A percentile compares a stretch with the other conserved stretches of the same genome.
These are phyloP conservation scores for Wiebesia pumilae DNA, from an alignment of 1,140 invertebrate genomes.

Conservation along the genomic window DNA sequence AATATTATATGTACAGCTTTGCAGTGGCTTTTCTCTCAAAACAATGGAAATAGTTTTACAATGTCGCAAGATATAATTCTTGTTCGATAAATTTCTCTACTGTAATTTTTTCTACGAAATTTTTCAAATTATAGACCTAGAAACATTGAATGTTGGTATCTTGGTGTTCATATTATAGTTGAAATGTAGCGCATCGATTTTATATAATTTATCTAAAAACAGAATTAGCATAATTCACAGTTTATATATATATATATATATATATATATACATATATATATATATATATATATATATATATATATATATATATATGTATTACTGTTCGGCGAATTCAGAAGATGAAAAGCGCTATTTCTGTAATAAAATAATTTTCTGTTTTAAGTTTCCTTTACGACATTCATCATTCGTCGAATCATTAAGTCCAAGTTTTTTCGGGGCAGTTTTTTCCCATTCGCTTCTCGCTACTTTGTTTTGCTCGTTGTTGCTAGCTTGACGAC, in stretches of 20 bases:
- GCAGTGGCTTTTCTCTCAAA: no score
- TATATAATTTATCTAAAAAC: background rate
- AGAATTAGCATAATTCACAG: background rate
- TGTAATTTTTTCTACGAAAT: background rate
- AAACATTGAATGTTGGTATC: background rate
- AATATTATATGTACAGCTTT: no score
- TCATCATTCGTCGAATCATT: background rate
- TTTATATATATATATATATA: no score
- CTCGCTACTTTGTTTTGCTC: conserved; percentile 65
- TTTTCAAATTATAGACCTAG: background rate
- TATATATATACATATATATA: no score
- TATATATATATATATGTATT: no score
- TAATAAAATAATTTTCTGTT: conserved; percentile 31
- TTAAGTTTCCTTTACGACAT: conserved; percentile 21
- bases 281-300: no score
- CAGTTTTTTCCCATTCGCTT: conserved; percentile 47
- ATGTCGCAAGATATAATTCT: no score
- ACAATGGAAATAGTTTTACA: no score
- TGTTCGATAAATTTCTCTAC: background rate
- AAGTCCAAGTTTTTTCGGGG: background rate
- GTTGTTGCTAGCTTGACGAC: conserved; percentile 74
- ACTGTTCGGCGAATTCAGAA: background rate
- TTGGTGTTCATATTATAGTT: background rate
- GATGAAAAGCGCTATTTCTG: background rate
- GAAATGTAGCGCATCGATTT: background rate